Conservation (phyloP, 1,140 invertebrate genomes). For the Steinernema feltiae region DNA sequence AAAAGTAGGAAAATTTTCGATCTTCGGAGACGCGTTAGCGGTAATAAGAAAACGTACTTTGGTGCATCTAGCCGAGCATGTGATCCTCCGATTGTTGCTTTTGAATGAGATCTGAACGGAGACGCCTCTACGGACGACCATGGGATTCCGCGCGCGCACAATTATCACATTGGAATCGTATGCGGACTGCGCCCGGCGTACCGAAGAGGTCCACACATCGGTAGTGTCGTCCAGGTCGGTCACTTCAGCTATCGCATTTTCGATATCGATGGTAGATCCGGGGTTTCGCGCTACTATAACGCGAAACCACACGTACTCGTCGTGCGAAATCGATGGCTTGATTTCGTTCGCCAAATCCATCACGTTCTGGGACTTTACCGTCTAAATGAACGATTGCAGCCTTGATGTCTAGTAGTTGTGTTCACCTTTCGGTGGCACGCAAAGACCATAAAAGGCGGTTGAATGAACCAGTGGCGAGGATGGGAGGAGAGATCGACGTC, state of each 20-base stretch:
- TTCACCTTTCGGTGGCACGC: constrained; percentile 50
- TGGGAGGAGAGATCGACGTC: constrained; percentile 53
- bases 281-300: constrained; percentile 42
- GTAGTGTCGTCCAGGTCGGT: constrained; percentile 46
- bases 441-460: constrained; percentile 51
- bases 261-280: constrained; percentile 37
- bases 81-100: constrained; percentile 32
- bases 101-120: constrained; percentile 44
- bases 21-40: no score
- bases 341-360: constrained; percentile 40
- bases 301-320: constrained; percentile 54
- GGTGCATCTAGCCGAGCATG: constrained; percentile 45
- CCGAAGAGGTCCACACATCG: constrained; percentile 50
- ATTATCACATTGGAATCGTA: constrained; percentile 55
- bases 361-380: constrained; percentile 7
- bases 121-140: constrained; percentile 36
- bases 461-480: constrained; percentile 44
- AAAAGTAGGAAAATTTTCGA: constrained; percentile 20
- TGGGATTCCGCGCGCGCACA: constrained; percentile 51
- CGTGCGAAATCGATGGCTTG: constrained; percentile 29
- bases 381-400: not conserved
- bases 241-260: constrained; percentile 49
- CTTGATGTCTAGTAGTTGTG: not conserved
- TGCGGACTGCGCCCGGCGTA: constrained; percentile 47
- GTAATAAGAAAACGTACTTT: constrained; percentile 28